Percentiles rank a stretch among this genome's conserved stretches.
Conservation (phyloP, 2,888 invertebrate species). For the Scelioninae gen. 1 region DNA sequence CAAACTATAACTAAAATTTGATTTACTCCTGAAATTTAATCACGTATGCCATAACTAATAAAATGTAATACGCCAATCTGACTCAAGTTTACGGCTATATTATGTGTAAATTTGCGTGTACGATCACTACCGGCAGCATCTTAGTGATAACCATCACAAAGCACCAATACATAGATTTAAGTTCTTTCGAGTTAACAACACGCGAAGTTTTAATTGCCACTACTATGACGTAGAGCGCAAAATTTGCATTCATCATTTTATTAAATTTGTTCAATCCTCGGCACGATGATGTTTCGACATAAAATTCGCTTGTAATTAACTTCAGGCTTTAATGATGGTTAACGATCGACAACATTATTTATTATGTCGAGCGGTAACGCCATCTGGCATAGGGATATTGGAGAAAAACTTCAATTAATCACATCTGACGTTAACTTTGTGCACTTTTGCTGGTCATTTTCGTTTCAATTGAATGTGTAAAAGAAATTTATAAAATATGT, state of each 20-base stretch:
- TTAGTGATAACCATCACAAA: conserved; percentile 46
- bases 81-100: conserved; percentile 8
- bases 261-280: conserved; percentile 40
- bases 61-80: too few relatives aligned
- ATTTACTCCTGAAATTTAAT: too few relatives aligned
- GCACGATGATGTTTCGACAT: conserved; percentile 25
- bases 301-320: conserved; percentile 53
- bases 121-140: neutral
- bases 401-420: conserved; percentile 55
- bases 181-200: conserved; percentile 36
- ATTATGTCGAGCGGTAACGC: conserved; percentile 41
- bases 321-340: conserved; percentile 41
- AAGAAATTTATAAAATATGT: conserved; percentile 28
- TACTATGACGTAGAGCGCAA: conserved; percentile 15
- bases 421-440: conserved; percentile 42
- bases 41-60: too few relatives aligned
- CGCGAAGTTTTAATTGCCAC: conserved; percentile 37
- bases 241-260: conserved; percentile 49
- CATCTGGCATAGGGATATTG: conserved; percentile 54
- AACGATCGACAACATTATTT: conserved; percentile 61
- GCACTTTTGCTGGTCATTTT: conserved; percentile 26
- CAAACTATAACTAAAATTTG: too few relatives aligned
- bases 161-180: conserved; percentile 26
- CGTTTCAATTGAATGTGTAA: conserved; percentile 2
- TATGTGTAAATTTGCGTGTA: conserved; percentile 3